phyloP scores from a whole-genome alignment of 2,797 vertebrate species.

The Xenopus petersii region DNA sequence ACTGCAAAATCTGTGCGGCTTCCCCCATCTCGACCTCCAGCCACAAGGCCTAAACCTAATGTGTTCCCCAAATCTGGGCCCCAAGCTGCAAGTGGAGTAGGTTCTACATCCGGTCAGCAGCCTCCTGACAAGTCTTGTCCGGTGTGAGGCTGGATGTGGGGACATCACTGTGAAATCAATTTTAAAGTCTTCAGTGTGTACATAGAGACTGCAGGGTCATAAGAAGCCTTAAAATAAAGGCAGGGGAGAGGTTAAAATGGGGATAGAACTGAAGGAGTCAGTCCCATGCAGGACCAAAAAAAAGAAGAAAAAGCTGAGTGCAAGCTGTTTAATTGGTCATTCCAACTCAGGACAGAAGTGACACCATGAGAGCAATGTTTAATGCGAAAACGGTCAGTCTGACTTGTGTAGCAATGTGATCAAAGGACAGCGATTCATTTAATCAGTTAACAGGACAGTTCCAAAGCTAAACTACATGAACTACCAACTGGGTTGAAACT shows the following conservation, averaged over 20 bases:
- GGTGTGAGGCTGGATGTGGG: constrained; percentile 65
- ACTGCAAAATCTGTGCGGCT: constrained; percentile 75
- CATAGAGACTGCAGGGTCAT: constrained; percentile 20
- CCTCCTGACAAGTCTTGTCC: constrained; percentile 92
- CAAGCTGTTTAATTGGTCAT: background rate
- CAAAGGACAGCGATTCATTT: no score
- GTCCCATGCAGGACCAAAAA: constrained; percentile 6
- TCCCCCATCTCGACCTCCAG: constrained; percentile 72
- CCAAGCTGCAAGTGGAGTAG: constrained; percentile 74
- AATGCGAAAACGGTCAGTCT: no score
- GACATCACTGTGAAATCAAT: constrained; percentile 38
- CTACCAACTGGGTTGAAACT: no score
- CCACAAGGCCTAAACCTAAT: constrained; percentile 86
- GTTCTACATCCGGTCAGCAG: constrained; percentile 79
- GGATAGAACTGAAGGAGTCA: background rate
- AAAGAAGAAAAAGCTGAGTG: background rate
- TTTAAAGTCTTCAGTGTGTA: constrained; percentile 28
- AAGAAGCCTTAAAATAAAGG: constrained; percentile 16
- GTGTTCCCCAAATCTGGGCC: constrained; percentile 86
- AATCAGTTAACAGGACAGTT: no score
- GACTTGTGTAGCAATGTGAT: no score
- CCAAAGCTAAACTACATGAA: no score
- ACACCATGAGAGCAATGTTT: background rate
- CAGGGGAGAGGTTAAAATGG: background rate
- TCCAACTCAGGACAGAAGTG: constrained; percentile 13